Percentiles rank a stretch among this genome's conserved stretches.
These are phyloP conservation scores for Bellardia bayeri DNA, from an alignment of 2,888 invertebrate genomes.

Conservation along the genomic window DNA sequence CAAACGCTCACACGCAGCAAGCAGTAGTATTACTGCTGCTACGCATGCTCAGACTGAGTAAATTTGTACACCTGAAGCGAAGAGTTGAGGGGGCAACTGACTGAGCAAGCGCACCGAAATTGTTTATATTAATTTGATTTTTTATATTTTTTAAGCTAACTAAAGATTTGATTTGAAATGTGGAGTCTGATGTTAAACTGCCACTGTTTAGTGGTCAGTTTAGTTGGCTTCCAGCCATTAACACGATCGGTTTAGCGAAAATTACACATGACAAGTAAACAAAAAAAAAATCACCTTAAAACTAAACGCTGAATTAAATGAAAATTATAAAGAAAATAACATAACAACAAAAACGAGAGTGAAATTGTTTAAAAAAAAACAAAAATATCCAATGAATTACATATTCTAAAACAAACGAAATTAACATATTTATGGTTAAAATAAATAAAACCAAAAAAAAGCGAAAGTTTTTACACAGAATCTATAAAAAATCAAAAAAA, in stretches of 20 bases:
- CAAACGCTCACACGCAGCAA: neutral
- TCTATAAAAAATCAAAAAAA: conserved; percentile 69
- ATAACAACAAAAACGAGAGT: neutral
- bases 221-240: conserved; percentile 83
- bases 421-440: neutral
- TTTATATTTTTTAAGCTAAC: conserved; percentile 14
- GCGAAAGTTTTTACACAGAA: conserved; percentile 74
- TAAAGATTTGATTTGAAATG: conserved; percentile 55
- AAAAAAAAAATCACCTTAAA: conserved; percentile 5
- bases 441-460: conserved; percentile 61
- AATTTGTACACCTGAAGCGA: conserved; percentile 5
- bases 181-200: conserved; percentile 50
- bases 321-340: too few relatives aligned
- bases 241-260: conserved; percentile 79
- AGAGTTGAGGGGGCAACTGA: neutral
- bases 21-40: neutral
- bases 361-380: neutral
- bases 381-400: conserved; percentile 1
- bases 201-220: conserved; percentile 73
- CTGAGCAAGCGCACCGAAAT: neutral
- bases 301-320: conserved; percentile 17
- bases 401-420: neutral
- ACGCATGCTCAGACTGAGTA: conserved; percentile 64
- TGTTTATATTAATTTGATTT: conserved; percentile 15
- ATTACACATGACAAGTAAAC: neutral